Evolutionary conservation across 2,888 invertebrate genomes (phyloP).

Genomic region (Acheta domesticus): DNA sequence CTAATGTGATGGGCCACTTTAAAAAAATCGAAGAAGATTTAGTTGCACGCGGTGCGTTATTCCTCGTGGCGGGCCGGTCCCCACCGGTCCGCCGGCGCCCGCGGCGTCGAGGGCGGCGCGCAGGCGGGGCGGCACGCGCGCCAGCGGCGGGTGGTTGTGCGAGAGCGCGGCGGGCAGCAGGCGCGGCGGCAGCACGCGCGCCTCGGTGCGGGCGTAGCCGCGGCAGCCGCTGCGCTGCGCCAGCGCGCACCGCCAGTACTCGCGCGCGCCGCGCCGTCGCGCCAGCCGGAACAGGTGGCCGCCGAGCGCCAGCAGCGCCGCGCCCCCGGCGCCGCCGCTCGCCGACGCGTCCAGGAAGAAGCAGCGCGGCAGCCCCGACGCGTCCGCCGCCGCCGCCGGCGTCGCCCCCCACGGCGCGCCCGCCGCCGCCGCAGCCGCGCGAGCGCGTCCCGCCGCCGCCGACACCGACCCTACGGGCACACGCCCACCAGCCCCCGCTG

Average conservation of each 20-base stretch:
- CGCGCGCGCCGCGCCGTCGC: neutral
- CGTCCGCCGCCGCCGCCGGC: neutral
- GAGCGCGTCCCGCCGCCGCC: neutral
- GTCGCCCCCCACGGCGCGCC: neutral
- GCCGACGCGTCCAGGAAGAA: neutral
- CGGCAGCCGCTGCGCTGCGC: neutral
- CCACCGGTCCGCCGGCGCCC: too few species aligned
- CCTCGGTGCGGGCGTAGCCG: neutral
- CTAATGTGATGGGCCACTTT: too few species aligned
- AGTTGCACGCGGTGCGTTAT: too few species aligned
- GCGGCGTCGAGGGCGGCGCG: too few species aligned
- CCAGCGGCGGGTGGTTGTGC: neutral
- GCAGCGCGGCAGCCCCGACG: neutral
- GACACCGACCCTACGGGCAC: neutral
- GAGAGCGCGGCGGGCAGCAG: neutral
- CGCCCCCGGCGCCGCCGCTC: neutral
- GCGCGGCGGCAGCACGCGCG: neutral
- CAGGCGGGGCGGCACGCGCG: neutral
- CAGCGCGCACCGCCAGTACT: neutral
- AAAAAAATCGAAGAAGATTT: too few species aligned
- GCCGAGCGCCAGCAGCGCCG: neutral
- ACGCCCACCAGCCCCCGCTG: neutral
- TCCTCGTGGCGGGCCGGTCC: too few species aligned
- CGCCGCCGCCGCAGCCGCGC: neutral
- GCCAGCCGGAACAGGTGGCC: neutral